Base-by-base conservation (phyloP, 2,113 vertebrate genomes). In the Pachyramphus minor region DNA sequence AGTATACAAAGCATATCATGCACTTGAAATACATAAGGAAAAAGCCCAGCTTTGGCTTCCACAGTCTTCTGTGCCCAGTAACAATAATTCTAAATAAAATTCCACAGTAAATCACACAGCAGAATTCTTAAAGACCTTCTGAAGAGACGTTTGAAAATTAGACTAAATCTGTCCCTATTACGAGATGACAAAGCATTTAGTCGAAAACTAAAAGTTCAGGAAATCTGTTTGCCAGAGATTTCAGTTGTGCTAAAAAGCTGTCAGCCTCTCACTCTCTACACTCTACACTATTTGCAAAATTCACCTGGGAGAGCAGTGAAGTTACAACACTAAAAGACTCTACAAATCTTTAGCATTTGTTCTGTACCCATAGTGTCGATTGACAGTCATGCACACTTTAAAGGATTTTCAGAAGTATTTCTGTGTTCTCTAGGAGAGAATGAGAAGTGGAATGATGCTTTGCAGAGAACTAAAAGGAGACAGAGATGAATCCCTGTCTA, bases 121-220 rank as follows among this genome's bases (percentile, higher is more conserved):
- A 94, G 33, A 79, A 71, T 86, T 90, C 50, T 74, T 52, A 86
- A 91, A 58, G 50, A 71, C 35, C 16, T 91, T 33, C 64, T 67
- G 59, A 86, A 88, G 75, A 94, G 66, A 62, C 21, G 72, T 52
- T 93, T 86, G 75, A 90, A 96, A 93, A 87, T 67, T 28, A 83
- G 55, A 84, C 27, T 69, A 71, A 85, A 88, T 95, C 93, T 88
- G 41, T 91, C 52, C 47, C 90, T 86, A 63, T 90, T 94, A 84
- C n/a, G 35, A 88, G 60, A 93, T 95, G 93, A 94, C 75, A 96
- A 96, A 95, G 78, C 62, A 91, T 89, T 93, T 87, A 79, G 44
- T n/a, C 79, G 71, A 89, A 95, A 87, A 76, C 49, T 78, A 58
- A 89, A 91, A 87, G 77, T 91, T 95, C 91, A 82, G 91, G 78